phyloP scores from a whole-genome alignment of 2,797 vertebrate genomes.

The Eospalax fontanierii region DNA sequence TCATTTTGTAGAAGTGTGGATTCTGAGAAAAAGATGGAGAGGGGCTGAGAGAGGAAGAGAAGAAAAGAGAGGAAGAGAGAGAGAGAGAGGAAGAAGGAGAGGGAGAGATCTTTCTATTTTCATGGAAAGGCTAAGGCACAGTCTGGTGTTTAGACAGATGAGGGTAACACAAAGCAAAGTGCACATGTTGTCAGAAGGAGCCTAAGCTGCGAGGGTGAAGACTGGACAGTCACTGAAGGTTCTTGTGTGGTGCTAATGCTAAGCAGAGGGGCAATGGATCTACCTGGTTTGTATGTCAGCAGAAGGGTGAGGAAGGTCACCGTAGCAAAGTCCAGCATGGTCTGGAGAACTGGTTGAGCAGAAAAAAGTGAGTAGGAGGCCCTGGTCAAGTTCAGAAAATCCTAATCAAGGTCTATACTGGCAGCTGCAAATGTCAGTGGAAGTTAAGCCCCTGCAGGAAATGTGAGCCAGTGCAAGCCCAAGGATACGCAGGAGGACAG shows the following conservation, averaged over 20 bases:
- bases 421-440: not conserved
- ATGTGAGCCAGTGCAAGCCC: not conserved
- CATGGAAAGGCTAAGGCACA: not conserved
- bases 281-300: not conserved
- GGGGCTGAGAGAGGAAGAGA: not conserved
- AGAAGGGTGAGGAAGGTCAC: not conserved
- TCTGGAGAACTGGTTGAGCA: not conserved
- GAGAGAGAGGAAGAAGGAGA: not conserved
- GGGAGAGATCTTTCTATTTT: constrained; percentile 13
- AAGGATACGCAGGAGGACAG: not conserved
- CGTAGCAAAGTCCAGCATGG: not conserved
- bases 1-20: not conserved
- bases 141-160: not conserved
- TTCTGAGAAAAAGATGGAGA: not conserved
- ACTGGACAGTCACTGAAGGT: not conserved
- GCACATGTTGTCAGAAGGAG: not conserved
- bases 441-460: not conserved
- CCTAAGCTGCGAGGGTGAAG: fast-evolving
- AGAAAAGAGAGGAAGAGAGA: not conserved
- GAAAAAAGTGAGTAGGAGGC: not conserved
- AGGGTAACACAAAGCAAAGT: not conserved
- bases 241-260: not conserved
- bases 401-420: not conserved
- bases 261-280: not conserved
- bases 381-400: not conserved